phyloP scores from a whole-genome alignment of 2,113 vertebrate species.

The Lamprotornis superbus region DNA sequence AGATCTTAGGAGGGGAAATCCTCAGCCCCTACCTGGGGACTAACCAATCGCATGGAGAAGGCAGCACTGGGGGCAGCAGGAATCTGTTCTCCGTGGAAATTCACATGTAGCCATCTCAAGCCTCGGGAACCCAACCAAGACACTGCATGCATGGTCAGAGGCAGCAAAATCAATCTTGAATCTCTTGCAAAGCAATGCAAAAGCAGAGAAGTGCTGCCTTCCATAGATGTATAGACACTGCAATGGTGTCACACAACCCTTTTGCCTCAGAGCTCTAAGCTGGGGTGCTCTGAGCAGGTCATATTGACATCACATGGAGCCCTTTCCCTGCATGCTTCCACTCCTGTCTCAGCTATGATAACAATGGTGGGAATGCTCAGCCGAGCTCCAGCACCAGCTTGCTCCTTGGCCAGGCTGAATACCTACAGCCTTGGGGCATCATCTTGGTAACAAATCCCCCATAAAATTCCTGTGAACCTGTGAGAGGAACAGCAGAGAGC shows the following conservation, averaged over 20 bases:
- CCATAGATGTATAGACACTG: background rate
- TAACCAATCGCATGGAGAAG: background rate
- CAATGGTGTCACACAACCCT: background rate
- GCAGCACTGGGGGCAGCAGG: fast-evolving
- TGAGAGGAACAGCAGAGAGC: background rate
- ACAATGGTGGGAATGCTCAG: fast-evolving
- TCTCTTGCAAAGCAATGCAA: background rate
- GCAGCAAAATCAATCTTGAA: background rate
- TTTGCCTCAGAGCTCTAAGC: fast-evolving
- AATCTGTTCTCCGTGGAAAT: background rate
- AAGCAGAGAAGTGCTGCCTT: background rate
- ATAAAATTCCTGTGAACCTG: background rate
- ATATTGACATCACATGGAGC: background rate
- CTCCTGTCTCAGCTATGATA: background rate
- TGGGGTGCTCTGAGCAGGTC: background rate
- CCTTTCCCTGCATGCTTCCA: background rate
- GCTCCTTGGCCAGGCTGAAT: background rate
- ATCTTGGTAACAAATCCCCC: background rate
- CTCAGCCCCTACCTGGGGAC: background rate
- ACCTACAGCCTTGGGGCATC: background rate
- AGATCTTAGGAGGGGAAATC: background rate
- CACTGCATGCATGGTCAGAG: fast-evolving
- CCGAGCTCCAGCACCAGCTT: background rate
- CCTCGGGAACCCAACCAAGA: background rate
- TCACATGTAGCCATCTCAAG: background rate